Percentiles rank a stretch among this genome's conserved stretches.
Evolutionary conservation across 2,888 invertebrate species (phyloP).

Genomic region (Lepidochitona cinerea): DNA sequence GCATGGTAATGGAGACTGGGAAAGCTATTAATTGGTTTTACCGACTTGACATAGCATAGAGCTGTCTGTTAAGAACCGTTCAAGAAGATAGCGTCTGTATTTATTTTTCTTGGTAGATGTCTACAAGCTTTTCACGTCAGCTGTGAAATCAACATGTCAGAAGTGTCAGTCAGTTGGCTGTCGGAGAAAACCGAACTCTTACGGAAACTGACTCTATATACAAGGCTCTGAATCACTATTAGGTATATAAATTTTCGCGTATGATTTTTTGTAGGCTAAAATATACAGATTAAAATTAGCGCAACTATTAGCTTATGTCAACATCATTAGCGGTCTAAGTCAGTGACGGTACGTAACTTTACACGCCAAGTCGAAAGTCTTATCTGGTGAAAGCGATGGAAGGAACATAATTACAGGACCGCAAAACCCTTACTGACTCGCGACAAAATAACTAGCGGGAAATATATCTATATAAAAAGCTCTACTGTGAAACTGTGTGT

Average conservation of each 20-base stretch:
- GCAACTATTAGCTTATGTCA: not conserved
- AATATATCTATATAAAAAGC: too few species aligned
- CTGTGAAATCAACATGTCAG: conserved; percentile 8
- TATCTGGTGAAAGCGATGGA: too few species aligned
- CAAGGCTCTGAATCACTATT: not conserved
- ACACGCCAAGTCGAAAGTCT: too few species aligned
- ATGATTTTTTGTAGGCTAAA: not conserved
- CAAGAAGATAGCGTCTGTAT: not conserved
- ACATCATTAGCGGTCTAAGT: not conserved
- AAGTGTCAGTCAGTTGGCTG: not conserved
- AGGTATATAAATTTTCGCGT: not conserved
- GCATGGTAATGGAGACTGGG: too few species aligned
- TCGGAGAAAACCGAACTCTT: not conserved
- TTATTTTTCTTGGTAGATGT: not conserved
- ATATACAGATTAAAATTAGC: not conserved
- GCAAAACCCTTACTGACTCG: too few species aligned
- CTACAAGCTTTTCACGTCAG: not conserved
- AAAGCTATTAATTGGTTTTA: too few species aligned
- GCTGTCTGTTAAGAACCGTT: too few species aligned
- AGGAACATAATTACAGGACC: too few species aligned
- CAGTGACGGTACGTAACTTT: too few species aligned
- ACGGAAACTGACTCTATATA: not conserved
- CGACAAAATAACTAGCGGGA: too few species aligned
- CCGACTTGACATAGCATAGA: too few species aligned
- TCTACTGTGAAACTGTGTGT: too few species aligned